Base-by-base conservation (phyloP, 2,113 vertebrate genomes). In the Illadopsis cleaveri region DNA sequence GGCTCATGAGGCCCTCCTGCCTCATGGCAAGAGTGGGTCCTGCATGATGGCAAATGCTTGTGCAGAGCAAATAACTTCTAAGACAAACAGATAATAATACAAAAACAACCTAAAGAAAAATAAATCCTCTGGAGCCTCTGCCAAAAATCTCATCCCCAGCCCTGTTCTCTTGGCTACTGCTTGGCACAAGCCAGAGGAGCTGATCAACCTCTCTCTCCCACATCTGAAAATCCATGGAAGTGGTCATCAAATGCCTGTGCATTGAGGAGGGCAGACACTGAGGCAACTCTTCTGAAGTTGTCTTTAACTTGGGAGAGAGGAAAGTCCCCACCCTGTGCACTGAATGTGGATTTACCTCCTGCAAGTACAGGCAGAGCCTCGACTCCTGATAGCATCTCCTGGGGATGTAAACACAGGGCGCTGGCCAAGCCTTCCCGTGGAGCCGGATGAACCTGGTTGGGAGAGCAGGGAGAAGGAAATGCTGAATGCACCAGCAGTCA, bases 321-420 rank as follows among this genome's bases (percentile, higher is more conserved):
- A 95, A 96, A 94, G 82, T 93, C 91, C 95, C 93, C 90, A 91
- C 91, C 84, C 89, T 93, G 38, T 0, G 0, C 45, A 15, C 66
- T 0, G 2, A 72, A 27, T n/a, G 38, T 50, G 57, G 70, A 35
- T 90, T 93, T 76, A 50, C 66, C 78, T 88, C 64, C 70, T 91
- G 93, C 96, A 91, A 96, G 91, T 65, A 15, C 15, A 4, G 86
- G 91, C 95, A 95, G 78, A 61, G 89, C 71, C 8, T 6, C 0
- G 21, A 1, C 56, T 91, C 66, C 62, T 1, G 93, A 93, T 82
- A 91, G 66, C 82, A 96, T 96, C 89, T 2, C 66, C 2, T 1
- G 0, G 70, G 19, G 88, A 62, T 83, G 88, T 90, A 71, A 82
- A n/a, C 81, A 54, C 11, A 3, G 72, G 76, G 76, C 90, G 76